Evolutionary conservation across 2,113 vertebrate genomes (phyloP), one percentile per base, ranked within the genome.

Genomic region (Cyanistes caeruleus): DNA sequence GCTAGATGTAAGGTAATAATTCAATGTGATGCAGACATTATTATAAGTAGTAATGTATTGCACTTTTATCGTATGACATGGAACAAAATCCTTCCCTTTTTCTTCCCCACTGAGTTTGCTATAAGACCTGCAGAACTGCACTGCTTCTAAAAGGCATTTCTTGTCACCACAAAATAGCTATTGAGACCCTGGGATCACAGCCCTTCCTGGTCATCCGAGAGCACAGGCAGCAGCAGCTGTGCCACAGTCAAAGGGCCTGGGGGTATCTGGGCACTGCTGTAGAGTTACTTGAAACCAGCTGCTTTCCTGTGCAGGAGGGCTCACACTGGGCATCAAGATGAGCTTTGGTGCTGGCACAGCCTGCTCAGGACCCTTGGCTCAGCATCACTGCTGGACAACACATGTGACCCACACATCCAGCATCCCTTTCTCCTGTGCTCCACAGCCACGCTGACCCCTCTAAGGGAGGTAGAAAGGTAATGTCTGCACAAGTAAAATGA

Each of bases 211-310:
- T 52, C 35, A 53, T 27, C 23, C 2, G 4, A 53, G 51, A 55
- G 49, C 63, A 64, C 6, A 15, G n/a, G 33, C 64, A 78, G 39
- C 2, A 4, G 41, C 43, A 89, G 51, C 55, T 77, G 72, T 80
- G 73, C 39, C 43, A 43, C 64, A 44, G 31, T 33, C 65, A 15
- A 78, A 78, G 74, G 77, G 39, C 52, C 56, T 51, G 35, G 37
- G 72, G 51, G 15, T 30, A 33, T n/a, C 64, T 74, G 23, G 14
- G 62, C 1, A 0, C 17, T 25, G 39, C 12, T 0, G 0, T 31
- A 9, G 65, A 39, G 9, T 63, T 70, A 33, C 43, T 63, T 85
- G 62, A 72, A 88, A 72, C 67, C 52, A 74, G 12, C 33, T n/a
- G 22, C 10, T 70, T 74, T 84, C 48, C 30, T 60, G 67, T 31